Evolutionary conservation across 2,888 invertebrate genomes (phyloP).

Genomic region (Drosophila hawaiiensis): DNA sequence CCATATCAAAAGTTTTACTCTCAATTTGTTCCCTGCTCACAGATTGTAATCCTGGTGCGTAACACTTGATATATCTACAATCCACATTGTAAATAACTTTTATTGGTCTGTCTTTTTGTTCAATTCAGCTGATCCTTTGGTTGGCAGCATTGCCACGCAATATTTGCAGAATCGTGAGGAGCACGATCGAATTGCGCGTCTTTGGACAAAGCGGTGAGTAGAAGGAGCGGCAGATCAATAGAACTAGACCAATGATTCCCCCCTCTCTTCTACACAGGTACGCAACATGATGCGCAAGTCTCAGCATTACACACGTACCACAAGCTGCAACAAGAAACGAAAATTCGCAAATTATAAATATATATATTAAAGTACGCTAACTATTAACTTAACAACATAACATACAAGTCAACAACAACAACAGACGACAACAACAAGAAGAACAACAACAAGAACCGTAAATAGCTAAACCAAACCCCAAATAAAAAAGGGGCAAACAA

Average conservation of each 20-base stretch:
- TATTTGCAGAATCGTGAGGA: slow-evolving; percentile 98
- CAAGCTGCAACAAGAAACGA: slow-evolving; percentile 77
- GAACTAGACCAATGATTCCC: slow-evolving; percentile 10
- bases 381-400: slow-evolving; percentile 71
- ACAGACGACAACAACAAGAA: slow-evolving; percentile 19
- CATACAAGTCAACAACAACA: slow-evolving; percentile 33
- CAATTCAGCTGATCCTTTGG: slow-evolving; percentile 95
- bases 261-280: slow-evolving; percentile 68
- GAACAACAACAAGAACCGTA: slow-evolving; percentile 28
- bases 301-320: slow-evolving; percentile 71
- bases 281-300: slow-evolving; percentile 85
- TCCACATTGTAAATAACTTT: not conserved
- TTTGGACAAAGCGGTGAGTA: slow-evolving; percentile 98
- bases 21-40: slow-evolving; percentile 99
- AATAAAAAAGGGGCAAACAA: slow-evolving; percentile 7
- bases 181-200: slow-evolving; percentile 98
- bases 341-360: slow-evolving; percentile 79
- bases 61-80: too few relatives aligned
- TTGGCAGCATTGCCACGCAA: slow-evolving; percentile 99
- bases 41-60: slow-evolving; percentile 98
- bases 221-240: not conserved
- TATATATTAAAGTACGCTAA: slow-evolving; percentile 77
- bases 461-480: slow-evolving; percentile 25
- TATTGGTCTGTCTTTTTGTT: slow-evolving; percentile 61
- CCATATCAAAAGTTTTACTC: slow-evolving; percentile 98